Evolutionary conservation across 2,113 vertebrate genomes (phyloP).

Genomic region (Brevimyrus niger): DNA sequence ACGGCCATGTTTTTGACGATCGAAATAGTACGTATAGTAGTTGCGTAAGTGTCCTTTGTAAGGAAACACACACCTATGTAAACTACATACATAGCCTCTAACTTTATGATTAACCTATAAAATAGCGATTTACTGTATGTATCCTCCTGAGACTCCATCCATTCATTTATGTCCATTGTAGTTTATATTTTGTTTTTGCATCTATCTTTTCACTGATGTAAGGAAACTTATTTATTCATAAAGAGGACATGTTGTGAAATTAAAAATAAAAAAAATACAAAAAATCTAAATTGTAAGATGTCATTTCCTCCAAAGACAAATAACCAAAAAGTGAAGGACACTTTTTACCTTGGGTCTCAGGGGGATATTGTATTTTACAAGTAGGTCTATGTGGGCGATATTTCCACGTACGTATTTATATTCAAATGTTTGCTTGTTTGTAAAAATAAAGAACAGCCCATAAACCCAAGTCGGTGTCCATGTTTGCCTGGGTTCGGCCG

Average conservation of each 20-base stretch:
- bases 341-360: too few relatives aligned
- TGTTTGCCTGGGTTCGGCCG: not conserved
- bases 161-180: too few relatives aligned
- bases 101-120: not conserved
- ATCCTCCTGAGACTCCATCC: too few relatives aligned
- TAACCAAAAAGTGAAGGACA: too few relatives aligned
- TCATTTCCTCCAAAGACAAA: too few relatives aligned
- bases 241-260: too few relatives aligned
- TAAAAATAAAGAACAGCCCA: not conserved
- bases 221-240: too few relatives aligned
- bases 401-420: not conserved
- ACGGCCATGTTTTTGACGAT: not conserved
- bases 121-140: not conserved
- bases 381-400: not conserved
- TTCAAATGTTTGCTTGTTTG: not conserved
- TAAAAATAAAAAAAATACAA: too few relatives aligned
- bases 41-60: not conserved
- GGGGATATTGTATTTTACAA: not conserved
- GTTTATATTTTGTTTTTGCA: too few relatives aligned
- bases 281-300: too few relatives aligned
- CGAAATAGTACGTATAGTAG: not conserved
- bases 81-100: not conserved
- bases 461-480: not conserved
- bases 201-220: too few relatives aligned
- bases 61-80: not conserved